Conservation (phyloP, 2,888 invertebrate genomes). For the Tinea pellionella region DNA sequence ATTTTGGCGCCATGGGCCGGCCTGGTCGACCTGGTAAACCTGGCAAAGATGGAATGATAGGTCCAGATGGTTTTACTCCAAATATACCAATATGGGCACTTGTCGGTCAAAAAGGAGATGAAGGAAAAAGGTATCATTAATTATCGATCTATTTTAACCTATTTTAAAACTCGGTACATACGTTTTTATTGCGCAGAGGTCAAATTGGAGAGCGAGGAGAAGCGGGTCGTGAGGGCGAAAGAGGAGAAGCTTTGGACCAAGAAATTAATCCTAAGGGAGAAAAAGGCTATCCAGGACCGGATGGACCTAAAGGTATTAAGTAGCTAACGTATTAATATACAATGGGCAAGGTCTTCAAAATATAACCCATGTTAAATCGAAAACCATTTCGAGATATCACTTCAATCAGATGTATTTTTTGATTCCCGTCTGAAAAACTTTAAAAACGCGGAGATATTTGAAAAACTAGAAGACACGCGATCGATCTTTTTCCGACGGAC, state of each 20-base stretch:
- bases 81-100: constrained; percentile 39
- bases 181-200: background rate
- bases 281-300: constrained; percentile 65
- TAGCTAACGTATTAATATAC: no score
- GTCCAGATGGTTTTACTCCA: constrained; percentile 58
- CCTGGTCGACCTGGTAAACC: constrained; percentile 55
- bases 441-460: no score
- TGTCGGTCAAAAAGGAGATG: constrained; percentile 60
- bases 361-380: no score
- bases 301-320: constrained; percentile 42
- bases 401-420: no score
- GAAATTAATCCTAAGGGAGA: constrained; percentile 53
- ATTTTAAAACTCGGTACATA: background rate
- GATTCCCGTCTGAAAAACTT: no score
- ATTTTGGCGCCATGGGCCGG: constrained; percentile 52
- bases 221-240: constrained; percentile 42
- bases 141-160: background rate
- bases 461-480: no score
- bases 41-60: constrained; percentile 66
- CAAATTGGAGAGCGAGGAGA: constrained; percentile 56
- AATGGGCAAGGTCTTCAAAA: no score
- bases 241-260: constrained; percentile 37
- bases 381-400: no score
- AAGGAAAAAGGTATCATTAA: constrained; percentile 32
- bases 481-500: no score